Evolutionary conservation across 2,113 vertebrate genomes (phyloP), one percentile per base, ranked within the genome.

Genomic region (Lepisosteus osseus): DNA sequence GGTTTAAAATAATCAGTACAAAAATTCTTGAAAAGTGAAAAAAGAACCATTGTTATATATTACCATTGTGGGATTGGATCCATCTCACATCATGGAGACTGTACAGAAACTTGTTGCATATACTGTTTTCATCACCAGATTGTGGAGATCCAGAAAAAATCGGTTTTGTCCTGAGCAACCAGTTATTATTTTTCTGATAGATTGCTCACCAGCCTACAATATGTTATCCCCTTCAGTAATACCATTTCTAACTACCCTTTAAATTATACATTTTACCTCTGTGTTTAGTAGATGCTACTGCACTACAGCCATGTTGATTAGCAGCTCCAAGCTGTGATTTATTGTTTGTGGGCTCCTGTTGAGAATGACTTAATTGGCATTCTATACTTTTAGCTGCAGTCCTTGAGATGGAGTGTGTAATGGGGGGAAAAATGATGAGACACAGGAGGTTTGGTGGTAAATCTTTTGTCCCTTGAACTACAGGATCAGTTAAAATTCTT

Each of bases 331-430:
- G 79, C 78, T 85, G 75, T 90, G 87, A 92, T 90, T 90, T 88
- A 90, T 84, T 85, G 89, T 83, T 76, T 61, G 54, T 76, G 82
- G 83, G 84, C 84, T 82, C 84, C 86, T 68, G 78, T 85, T 90
- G 85, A 82, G 82, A 86, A 88, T 79, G 68, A 80, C 87, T 83
- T 88, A 88, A 90, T 88, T 90, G 88, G 87, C 86, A 86, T 83
- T 84, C 84, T 85, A 85, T 86, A 83, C 84, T 86, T 82, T 86
- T 78, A 68, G 64, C 74, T 75, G 79, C 76, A 84, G 87, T 86
- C 88, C 88, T 89, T 88, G 85, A 85, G 83, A 84, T 77, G 71
- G 74, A 81, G 84, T 75, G 77, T 76, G 86, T 90, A 91, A 90
- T 90, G 84, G 84, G 85, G 81, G 77, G 75, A 71, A 80, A 85